phyloP scores from a whole-genome alignment of 92 coral and sea anemone genomes.

The Micromussa lordhowensis region DNA sequence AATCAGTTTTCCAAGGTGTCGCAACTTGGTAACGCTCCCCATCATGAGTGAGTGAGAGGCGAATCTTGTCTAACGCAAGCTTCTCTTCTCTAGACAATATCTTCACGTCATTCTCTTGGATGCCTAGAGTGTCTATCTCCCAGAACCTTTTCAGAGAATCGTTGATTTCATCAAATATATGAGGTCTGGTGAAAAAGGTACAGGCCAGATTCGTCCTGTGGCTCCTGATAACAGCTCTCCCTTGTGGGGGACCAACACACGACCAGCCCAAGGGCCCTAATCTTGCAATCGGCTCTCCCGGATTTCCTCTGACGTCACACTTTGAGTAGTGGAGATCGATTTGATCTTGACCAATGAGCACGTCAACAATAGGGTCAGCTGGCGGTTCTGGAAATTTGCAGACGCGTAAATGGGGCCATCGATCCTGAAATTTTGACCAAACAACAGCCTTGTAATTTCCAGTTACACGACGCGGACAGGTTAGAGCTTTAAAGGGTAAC shows the following conservation, averaged over 20 bases:
- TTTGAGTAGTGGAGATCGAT: constrained; percentile 63
- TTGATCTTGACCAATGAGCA: constrained; percentile 60
- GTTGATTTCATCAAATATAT: constrained; percentile 16
- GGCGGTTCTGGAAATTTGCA: background rate
- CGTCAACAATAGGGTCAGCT: constrained; percentile 60
- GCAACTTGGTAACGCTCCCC: constrained; percentile 52
- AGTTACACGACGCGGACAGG: constrained; percentile 65
- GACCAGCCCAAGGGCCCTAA: constrained; percentile 70
- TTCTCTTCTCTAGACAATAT: constrained; percentile 2
- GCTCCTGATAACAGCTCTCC: background rate
- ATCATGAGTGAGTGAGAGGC: constrained; percentile 14
- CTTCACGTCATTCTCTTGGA: background rate
- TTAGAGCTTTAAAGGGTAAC: constrained; percentile 43
- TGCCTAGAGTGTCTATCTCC: background rate
- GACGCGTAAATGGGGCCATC: constrained; percentile 42
- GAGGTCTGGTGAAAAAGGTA: constrained; percentile 28
- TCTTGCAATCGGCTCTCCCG: constrained; percentile 63
- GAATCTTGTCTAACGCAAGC: constrained; percentile 5
- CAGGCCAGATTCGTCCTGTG: constrained; percentile 36
- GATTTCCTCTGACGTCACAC: constrained; percentile 46
- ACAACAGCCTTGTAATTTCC: constrained; percentile 59
- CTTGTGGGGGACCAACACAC: constrained; percentile 58
- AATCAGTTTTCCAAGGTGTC: constrained; percentile 1
- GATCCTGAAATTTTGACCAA: constrained; percentile 53
- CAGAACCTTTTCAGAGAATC: constrained; percentile 7